Percentiles rank a stretch among this genome's conserved stretches.
These are phyloP conservation scores for Myiotriccus ornatus DNA, from an alignment of 2,797 vertebrate species.

Conservation along the genomic window DNA sequence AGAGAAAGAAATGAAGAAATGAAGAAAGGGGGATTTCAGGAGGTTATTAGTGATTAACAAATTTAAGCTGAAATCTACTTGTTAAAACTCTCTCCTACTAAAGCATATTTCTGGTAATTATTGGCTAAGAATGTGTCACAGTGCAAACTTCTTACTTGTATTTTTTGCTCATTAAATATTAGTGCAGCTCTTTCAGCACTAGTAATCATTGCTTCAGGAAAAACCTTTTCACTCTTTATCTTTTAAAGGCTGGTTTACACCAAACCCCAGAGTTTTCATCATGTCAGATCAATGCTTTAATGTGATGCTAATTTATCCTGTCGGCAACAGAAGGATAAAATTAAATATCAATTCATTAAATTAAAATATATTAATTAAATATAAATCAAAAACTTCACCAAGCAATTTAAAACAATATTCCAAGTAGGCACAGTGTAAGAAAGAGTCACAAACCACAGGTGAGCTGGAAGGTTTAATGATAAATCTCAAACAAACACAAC, in stretches of 20 bases:
- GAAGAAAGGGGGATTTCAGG: not conserved
- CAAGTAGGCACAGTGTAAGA: not conserved
- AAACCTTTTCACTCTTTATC: not conserved
- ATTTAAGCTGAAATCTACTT: not conserved
- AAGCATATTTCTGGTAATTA: not conserved
- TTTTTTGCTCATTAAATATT: constrained; percentile 21
- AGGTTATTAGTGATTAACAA: not conserved
- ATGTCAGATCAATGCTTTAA: rapidly evolving
- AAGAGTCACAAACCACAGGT: not conserved
- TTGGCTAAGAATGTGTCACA: not conserved
- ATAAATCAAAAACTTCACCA: not conserved
- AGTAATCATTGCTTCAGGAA: not conserved
- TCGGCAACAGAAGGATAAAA: not conserved
- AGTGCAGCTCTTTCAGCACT: not conserved
- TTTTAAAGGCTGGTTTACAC: not conserved
- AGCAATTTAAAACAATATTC: not conserved
- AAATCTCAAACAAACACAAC: not conserved
- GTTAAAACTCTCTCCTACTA: not conserved
- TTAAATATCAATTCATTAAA: not conserved
- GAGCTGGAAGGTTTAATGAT: not conserved
- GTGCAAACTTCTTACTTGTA: not conserved
- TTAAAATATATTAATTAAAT: not conserved
- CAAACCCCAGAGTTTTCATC: not conserved
- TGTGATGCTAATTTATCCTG: not conserved
- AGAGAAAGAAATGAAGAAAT: not conserved